A percentile compares a stretch with the other conserved stretches of the same genome.
Evolutionary conservation across 2,113 vertebrate genomes (phyloP).

Genomic region (Prunella himalayana): DNA sequence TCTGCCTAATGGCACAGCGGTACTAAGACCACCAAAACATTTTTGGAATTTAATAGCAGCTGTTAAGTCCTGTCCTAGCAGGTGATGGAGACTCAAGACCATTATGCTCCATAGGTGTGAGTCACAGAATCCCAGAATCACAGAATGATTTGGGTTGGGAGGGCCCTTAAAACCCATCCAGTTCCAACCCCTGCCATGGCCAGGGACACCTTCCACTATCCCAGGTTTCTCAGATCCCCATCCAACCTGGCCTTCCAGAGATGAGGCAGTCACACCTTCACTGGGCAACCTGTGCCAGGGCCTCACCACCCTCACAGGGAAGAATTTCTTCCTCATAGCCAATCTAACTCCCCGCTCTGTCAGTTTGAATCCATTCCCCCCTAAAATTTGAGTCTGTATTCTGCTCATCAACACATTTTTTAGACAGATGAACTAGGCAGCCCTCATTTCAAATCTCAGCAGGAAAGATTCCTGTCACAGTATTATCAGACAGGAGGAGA

Average conservation of each 20-base stretch:
- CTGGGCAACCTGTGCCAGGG: background rate
- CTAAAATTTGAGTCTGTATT: background rate
- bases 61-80: background rate
- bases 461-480: background rate
- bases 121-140: background rate
- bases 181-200: background rate
- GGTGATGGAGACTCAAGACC: background rate
- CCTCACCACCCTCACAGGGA: background rate
- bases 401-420: background rate
- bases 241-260: background rate
- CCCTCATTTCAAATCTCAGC: background rate
- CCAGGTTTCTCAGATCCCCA: background rate
- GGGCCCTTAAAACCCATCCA: background rate
- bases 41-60: background rate
- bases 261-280: background rate
- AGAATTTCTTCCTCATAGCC: background rate
- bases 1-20: background rate
- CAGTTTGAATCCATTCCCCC: background rate
- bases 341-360: rapidly evolving
- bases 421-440: background rate
- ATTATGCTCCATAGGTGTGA: background rate
- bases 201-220: background rate
- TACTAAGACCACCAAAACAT: background rate
- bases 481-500: background rate
- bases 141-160: background rate